phyloP scores from a whole-genome alignment of 2,888 invertebrate species.

The Adineta ricciae region DNA sequence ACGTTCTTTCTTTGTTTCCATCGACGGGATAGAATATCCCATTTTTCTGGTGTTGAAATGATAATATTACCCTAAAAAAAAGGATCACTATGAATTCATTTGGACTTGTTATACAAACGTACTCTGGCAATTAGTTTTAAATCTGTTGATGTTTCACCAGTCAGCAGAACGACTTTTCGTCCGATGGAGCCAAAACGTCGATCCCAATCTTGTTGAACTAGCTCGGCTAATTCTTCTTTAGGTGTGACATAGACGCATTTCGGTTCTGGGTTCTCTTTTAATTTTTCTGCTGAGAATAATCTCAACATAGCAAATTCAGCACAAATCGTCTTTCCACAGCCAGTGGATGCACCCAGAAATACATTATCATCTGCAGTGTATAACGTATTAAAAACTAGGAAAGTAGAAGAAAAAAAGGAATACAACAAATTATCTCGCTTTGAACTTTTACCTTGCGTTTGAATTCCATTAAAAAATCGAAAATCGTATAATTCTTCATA shows the following conservation, averaged over 20 bases:
- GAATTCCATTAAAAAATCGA: conserved; percentile 92
- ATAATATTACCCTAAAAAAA: conserved; percentile 75
- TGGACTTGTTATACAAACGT: not conserved
- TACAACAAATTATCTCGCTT: not conserved
- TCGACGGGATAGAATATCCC: conserved; percentile 91
- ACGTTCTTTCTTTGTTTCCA: conserved; percentile 99
- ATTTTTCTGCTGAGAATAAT: conserved; percentile 59
- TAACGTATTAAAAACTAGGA: conserved; percentile 76
- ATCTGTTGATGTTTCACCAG: conserved; percentile 93
- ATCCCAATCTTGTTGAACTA: conserved; percentile 3
- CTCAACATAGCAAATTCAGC: conserved; percentile 89
- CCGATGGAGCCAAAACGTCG: not conserved
- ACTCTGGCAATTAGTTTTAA: conserved; percentile 65
- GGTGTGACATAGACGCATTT: conserved; percentile 87
- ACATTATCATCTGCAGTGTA: conserved; percentile 97
- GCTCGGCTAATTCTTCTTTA: conserved; percentile 72
- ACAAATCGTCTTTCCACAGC: conserved; percentile 69
- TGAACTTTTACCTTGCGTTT: conserved; percentile 65
- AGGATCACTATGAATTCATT: not conserved
- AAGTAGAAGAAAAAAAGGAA: not conserved
- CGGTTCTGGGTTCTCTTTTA: conserved; percentile 51
- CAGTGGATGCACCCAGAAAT: conserved; percentile 62
- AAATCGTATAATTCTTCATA: conserved; percentile 78
- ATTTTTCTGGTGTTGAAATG: conserved; percentile 89
- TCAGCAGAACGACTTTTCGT: conserved; percentile 70